Conservation (phyloP, 2,797 vertebrate genomes). For the Aplochiton taeniatus region DNA sequence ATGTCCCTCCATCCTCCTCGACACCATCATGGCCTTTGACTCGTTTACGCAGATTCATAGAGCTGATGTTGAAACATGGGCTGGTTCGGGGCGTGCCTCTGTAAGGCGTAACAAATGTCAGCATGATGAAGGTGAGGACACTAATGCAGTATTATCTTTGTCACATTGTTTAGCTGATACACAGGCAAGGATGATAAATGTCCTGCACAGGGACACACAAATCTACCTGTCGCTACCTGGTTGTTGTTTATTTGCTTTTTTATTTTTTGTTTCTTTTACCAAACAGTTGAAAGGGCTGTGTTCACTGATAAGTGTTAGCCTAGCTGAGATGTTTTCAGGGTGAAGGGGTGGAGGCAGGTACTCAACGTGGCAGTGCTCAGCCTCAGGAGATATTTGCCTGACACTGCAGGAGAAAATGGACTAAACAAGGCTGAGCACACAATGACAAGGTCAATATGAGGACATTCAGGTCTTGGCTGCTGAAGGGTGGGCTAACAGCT, state of each 20-base stretch:
- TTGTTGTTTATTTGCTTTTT: constrained; percentile 40
- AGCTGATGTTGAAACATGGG: constrained; percentile 61
- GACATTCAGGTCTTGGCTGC: constrained; percentile 62
- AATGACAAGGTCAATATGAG: constrained; percentile 56
- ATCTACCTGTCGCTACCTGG: constrained; percentile 45
- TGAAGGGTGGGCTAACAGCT: constrained; percentile 55
- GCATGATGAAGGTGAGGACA: constrained; percentile 65
- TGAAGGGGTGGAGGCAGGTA: constrained; percentile 63
- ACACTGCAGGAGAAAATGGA: constrained; percentile 45
- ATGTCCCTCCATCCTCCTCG: constrained; percentile 41
- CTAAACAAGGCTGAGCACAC: constrained; percentile 46
- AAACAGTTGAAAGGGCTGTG: constrained; percentile 22
- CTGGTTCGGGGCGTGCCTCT: constrained; percentile 43
- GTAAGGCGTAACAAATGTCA: constrained; percentile 63
- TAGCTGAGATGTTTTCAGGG: constrained; percentile 59
- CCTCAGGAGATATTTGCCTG: constrained; percentile 63
- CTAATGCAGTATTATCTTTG: constrained; percentile 60
- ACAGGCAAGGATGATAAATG: constrained; percentile 62
- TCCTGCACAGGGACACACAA: constrained; percentile 21
- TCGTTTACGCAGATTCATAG: constrained; percentile 68
- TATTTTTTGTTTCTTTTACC: too few species aligned
- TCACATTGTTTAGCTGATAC: constrained; percentile 47
- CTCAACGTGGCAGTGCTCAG: constrained; percentile 56
- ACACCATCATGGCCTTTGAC: constrained; percentile 60
- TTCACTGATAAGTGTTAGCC: neutral